Conservation (phyloP, 2,888 invertebrate genomes). For the Leptopilina myrica region DNA sequence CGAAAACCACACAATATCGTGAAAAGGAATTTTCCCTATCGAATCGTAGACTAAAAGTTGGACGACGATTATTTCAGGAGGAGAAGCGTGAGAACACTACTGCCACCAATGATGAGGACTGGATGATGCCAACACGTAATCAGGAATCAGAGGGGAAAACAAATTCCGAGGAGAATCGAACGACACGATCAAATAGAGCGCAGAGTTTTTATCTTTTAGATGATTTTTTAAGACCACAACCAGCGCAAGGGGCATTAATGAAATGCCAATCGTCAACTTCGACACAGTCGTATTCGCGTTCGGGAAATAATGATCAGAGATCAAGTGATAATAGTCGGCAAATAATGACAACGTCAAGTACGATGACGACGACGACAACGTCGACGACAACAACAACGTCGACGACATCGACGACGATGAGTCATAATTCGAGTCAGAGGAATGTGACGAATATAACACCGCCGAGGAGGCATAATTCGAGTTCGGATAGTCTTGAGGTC, state of each 20-base stretch:
- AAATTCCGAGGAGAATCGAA: slow-evolving; percentile 52
- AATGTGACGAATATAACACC: slow-evolving; percentile 71
- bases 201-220: slow-evolving; percentile 78
- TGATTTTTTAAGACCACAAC: slow-evolving; percentile 75
- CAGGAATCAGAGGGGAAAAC: slow-evolving; percentile 48
- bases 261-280: slow-evolving; percentile 68
- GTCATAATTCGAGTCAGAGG: slow-evolving; percentile 42
- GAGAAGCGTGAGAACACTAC: slow-evolving; percentile 48
- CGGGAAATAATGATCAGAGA: slow-evolving; percentile 58
- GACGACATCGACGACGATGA: not conserved
- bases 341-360: not conserved
- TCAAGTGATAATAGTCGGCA: slow-evolving; percentile 56
- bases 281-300: slow-evolving; percentile 64
- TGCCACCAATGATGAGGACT: slow-evolving; percentile 54
- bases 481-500: slow-evolving; percentile 74
- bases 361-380: not conserved
- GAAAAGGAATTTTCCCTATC: slow-evolving; percentile 64
- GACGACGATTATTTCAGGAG: slow-evolving; percentile 68
- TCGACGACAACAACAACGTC: not conserved
- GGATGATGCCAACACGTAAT: slow-evolving; percentile 4
- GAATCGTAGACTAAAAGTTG: slow-evolving; percentile 64
- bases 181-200: slow-evolving; percentile 71
- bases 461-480: slow-evolving; percentile 73
- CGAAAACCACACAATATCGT: slow-evolving; percentile 60
- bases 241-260: slow-evolving; percentile 53